Conservation (phyloP, 2,888 invertebrate species). For the Ceramica pisi region DNA sequence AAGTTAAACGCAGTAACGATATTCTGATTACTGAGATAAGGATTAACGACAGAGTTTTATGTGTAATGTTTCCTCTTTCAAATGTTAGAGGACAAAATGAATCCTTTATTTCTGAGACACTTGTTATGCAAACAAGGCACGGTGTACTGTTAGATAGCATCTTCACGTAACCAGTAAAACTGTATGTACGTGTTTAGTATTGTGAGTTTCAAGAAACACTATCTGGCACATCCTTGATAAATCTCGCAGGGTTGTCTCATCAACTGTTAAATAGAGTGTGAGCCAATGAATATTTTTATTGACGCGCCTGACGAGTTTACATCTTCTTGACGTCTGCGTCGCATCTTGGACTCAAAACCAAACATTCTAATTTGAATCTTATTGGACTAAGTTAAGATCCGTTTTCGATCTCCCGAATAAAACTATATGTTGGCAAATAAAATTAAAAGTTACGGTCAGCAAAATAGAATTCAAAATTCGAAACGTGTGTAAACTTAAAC, state of each 20-base stretch:
- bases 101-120: slow-evolving; percentile 40
- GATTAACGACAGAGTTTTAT: slow-evolving; percentile 36
- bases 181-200: slow-evolving; percentile 53
- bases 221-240: slow-evolving; percentile 78
- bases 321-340: slow-evolving; percentile 72
- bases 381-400: slow-evolving; percentile 60
- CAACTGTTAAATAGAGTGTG: slow-evolving; percentile 89
- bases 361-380: slow-evolving; percentile 69
- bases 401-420: slow-evolving; percentile 51
- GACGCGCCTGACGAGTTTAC: slow-evolving; percentile 85
- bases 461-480: slow-evolving; percentile 69
- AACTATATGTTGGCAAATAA: slow-evolving; percentile 46
- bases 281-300: slow-evolving; percentile 90
- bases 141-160: slow-evolving; percentile 59
- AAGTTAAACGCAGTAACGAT: slow-evolving; percentile 31
- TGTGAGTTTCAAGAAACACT: slow-evolving; percentile 60
- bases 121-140: slow-evolving; percentile 61
- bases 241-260: slow-evolving; percentile 82
- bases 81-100: slow-evolving; percentile 37
- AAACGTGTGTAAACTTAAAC: slow-evolving; percentile 27
- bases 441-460: slow-evolving; percentile 61
- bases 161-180: slow-evolving; percentile 63
- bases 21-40: slow-evolving; percentile 43
- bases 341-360: slow-evolving; percentile 58
- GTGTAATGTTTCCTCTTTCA: slow-evolving; percentile 54